Evolutionary conservation across 2,888 invertebrate species (phyloP).

Genomic region (Lasioglossum zephyrum): DNA sequence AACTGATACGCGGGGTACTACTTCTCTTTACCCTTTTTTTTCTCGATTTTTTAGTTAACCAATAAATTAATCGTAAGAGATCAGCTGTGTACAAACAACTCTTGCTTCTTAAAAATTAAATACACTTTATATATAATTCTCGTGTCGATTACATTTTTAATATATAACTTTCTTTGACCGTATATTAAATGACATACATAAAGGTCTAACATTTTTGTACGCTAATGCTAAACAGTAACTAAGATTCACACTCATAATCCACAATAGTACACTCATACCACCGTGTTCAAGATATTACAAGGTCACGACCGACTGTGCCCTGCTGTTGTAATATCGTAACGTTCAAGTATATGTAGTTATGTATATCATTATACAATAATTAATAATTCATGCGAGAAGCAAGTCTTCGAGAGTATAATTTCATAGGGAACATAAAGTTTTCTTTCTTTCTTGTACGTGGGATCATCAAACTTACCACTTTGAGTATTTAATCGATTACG

Average conservation of each 20-base stretch:
- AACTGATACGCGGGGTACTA: background rate
- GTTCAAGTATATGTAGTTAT: background rate
- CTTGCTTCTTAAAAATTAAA: constrained; percentile 61
- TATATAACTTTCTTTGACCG: constrained; percentile 53
- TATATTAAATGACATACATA: constrained; percentile 59
- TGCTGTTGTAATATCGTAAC: constrained; percentile 30
- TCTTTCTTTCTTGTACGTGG: background rate
- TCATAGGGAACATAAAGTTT: constrained; percentile 7
- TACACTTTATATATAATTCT: constrained; percentile 59
- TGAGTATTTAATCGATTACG: background rate
- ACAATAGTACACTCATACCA: constrained; percentile 45
- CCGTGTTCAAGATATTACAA: constrained; percentile 42
- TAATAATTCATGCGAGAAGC: constrained; percentile 32
- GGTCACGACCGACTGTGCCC: constrained; percentile 21
- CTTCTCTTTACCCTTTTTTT: background rate
- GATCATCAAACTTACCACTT: background rate
- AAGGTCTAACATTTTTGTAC: constrained; percentile 47
- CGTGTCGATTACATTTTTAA: constrained; percentile 47
- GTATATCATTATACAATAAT: constrained; percentile 18
- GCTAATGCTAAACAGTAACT: constrained; percentile 49
- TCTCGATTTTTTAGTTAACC: background rate
- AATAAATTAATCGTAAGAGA: constrained; percentile 9
- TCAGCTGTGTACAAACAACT: constrained; percentile 4
- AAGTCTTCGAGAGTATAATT: constrained; percentile 25
- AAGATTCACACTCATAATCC: constrained; percentile 52